Base-by-base conservation (phyloP, 2,797 vertebrate genomes). In the Artibeus lituratus region DNA sequence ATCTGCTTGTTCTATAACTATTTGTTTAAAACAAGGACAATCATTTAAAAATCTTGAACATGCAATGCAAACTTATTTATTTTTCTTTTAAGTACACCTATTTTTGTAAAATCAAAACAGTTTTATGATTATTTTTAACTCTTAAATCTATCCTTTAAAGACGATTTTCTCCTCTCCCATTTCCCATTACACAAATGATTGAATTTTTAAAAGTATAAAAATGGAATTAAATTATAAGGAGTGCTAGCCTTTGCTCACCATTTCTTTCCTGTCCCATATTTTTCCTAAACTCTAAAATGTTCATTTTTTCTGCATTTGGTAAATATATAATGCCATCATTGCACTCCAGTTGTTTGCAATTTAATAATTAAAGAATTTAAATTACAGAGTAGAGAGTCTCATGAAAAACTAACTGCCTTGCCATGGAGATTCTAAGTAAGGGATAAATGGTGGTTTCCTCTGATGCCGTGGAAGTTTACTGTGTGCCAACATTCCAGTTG, bases 351-450 rank as follows among this genome's bases (percentile, higher is more conserved):
- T 62, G 32, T 88, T 89, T 89, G 7, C 10, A 89, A 49, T 70
- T 82, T 89, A 88, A 19, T 92, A 84, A 78, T 51, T 90, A 70
- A 92, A 84, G 11, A 84, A 53, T 72, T 95, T 92, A 70, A 88
- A 35, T 77, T 83, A 67, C 14, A 59, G 6, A 69, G 26, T 57
- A 67, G 49, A 22, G n/a, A 92, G 51, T 92, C 10, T 76, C 42
- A 76, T 35, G 15, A 39, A 82, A 76, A 83, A 53, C 15, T 82
- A 82, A 82, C 47, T 87, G 26, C n/a, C 22, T 92, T 35, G 7
- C 53, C 14, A 53, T 84, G 53, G 44, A 39, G 32, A 67, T 95
- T 47, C 80, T 93, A 47, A 65, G 32, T 37, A 65, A 89, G 73
- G 65, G 32, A 49, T 42, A 80, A 55, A n/a, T 37, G 26, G 21